Evolutionary conservation across 2,797 vertebrate genomes (phyloP).

Genomic region (Botia kubotai): DNA sequence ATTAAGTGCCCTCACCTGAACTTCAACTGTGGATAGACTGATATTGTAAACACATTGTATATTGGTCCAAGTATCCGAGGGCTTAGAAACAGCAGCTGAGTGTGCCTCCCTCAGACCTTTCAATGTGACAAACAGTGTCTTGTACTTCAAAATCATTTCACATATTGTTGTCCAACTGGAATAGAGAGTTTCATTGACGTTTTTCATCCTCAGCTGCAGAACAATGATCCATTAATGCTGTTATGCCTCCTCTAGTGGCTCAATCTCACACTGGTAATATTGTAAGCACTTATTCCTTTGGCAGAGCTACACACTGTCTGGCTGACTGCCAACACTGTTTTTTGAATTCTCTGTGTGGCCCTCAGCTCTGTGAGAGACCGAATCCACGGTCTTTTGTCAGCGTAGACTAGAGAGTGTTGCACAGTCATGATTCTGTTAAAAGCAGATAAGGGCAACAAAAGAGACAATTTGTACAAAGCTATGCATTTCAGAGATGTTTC

Average conservation of each 20-base stretch:
- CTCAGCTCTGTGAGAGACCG: constrained; percentile 8
- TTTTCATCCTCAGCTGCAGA: constrained; percentile 33
- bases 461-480: neutral
- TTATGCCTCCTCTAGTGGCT: constrained; percentile 42
- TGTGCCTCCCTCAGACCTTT: neutral
- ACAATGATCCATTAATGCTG: constrained; percentile 54
- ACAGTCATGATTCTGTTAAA: constrained; percentile 6
- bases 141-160: constrained; percentile 23
- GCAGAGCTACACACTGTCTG: constrained; percentile 10
- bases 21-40: neutral
- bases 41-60: neutral
- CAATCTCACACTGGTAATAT: constrained; percentile 50
- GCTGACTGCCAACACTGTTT: constrained; percentile 39
- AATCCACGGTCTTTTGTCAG: constrained; percentile 20
- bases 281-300: constrained; percentile 45
- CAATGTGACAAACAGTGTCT: constrained; percentile 33
- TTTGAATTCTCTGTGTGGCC: constrained; percentile 46
- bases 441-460: constrained; percentile 21
- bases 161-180: constrained; percentile 29
- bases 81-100: neutral
- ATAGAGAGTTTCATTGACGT: constrained; percentile 48
- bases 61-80: neutral
- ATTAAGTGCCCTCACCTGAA: neutral
- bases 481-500: constrained; percentile 3
- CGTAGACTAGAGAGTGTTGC: neutral